Evolutionary conservation across 2,113 vertebrate genomes (phyloP).

Genomic region (Xiphophorus hellerii): DNA sequence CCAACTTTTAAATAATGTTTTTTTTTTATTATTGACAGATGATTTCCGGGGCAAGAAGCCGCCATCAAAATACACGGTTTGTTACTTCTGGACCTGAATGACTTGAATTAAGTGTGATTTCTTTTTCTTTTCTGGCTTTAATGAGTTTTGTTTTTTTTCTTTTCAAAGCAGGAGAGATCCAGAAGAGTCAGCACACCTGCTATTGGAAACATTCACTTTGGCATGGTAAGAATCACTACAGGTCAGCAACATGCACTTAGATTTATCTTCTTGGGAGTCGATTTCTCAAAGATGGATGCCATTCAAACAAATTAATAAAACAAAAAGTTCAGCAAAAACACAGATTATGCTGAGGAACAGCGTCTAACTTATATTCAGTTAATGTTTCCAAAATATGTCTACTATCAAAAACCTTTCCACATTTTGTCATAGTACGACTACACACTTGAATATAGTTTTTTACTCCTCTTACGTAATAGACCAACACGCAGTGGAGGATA

Average conservation of each 20-base stretch:
- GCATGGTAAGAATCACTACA: constrained; percentile 63
- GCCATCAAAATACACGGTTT: constrained; percentile 78
- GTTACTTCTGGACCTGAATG: neutral
- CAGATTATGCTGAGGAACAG: too few species aligned
- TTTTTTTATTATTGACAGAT: constrained; percentile 74
- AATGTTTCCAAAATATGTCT: neutral
- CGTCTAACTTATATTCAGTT: too few species aligned
- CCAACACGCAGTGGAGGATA: too few species aligned
- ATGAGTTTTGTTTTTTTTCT: neutral
- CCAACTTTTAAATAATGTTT: neutral
- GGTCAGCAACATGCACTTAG: neutral
- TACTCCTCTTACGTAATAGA: too few species aligned
- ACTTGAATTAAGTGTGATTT: neutral
- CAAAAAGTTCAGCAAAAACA: neutral
- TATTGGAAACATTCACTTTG: constrained; percentile 74
- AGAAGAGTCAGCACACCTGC: constrained; percentile 89
- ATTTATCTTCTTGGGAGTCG: too few species aligned
- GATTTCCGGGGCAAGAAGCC: constrained; percentile 87
- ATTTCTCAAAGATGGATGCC: too few species aligned
- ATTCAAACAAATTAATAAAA: neutral
- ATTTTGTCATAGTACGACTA: too few species aligned
- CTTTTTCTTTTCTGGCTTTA: neutral
- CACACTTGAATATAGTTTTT: too few species aligned
- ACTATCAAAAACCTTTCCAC: neutral
- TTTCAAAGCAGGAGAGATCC: constrained; percentile 70